These are phyloP conservation scores for Mercenaria mercenaria DNA, from an alignment of 1,140 invertebrate genomes.

Conservation along the genomic window DNA sequence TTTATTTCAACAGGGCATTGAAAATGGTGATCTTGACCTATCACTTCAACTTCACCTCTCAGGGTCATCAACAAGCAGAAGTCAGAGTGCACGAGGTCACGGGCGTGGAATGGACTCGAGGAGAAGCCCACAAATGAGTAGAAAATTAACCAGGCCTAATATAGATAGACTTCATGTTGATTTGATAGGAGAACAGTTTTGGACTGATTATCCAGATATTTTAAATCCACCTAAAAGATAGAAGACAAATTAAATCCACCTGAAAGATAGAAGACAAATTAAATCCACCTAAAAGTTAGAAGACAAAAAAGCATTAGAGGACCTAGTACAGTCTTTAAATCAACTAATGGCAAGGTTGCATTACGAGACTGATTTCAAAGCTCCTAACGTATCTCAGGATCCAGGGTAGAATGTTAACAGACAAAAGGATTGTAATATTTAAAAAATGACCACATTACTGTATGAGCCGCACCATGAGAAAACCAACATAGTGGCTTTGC, in stretches of 20 bases:
- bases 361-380: too few species aligned
- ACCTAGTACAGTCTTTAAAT: too few species aligned
- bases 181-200: conserved; percentile 95
- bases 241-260: conserved; percentile 69
- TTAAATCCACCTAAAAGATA: conserved; percentile 77
- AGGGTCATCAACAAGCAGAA: conserved; percentile 21
- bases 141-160: conserved; percentile 44
- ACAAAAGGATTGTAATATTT: too few species aligned
- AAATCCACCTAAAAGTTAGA: conserved; percentile 72
- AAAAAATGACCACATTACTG: too few species aligned
- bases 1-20: background rate
- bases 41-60: conserved; percentile 14
- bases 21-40: conserved; percentile 47
- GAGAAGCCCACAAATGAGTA: background rate
- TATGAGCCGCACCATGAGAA: too few species aligned
- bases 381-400: too few species aligned
- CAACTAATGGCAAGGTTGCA: too few species aligned
- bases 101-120: background rate
- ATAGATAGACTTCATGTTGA: conserved; percentile 87
- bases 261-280: conserved; percentile 73
- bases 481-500: too few species aligned
- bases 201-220: conserved; percentile 91
- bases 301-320: background rate
- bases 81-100: background rate
- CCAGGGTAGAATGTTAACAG: too few species aligned